Evolutionary conservation across 2,888 invertebrate species (phyloP), one percentile per base, ranked within the genome.

Genomic region (Drosophila stalkeri): DNA sequence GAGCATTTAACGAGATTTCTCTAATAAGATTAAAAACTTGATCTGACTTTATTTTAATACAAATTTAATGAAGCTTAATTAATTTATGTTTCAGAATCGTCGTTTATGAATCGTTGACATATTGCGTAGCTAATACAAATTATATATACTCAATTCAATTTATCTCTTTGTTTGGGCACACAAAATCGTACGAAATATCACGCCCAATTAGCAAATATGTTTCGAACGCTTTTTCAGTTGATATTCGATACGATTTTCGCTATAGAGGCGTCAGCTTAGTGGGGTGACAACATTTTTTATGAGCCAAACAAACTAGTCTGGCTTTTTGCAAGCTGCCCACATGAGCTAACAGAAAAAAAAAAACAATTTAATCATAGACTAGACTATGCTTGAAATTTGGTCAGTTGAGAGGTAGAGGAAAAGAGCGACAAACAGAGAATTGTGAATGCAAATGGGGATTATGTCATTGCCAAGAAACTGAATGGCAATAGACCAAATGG

Each of bases 401-500:
- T 46, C n/a, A 51, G 52, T n/a, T 39, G 67, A 75, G 64, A 70
- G 52, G 67, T 62, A 12, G 31, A 46, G 33, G 35, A 4, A 11
- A 12, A 35, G 37, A 18, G 33, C 46, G 20, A 16, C 11, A 23
- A 12, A 46, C 44, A 46, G 63, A 73, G 70, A 65, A 62, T 56
- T 70, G 62, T 80, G 71, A 68, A 82, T 85, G 80, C 69, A 74
- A 72, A 76, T 60, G 56, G 70, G 57, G 85, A 82, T 82, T 86
- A 81, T 84, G 82, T 86, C 87, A 82, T 84, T 81, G 84, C 75
- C 75, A 67, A 78, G 75, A 80, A 77, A 47, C 43, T 20, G 60
- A 55, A 27, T 27, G 37, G 44, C 61, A 61, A 62, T 39, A 75
- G 52, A 62, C 49, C 54, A 8, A 52, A 56, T 62, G 64, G 41